These are phyloP conservation scores for Lysiphlebus fabarum DNA, from an alignment of 1,140 invertebrate species.

Conservation along the genomic window DNA sequence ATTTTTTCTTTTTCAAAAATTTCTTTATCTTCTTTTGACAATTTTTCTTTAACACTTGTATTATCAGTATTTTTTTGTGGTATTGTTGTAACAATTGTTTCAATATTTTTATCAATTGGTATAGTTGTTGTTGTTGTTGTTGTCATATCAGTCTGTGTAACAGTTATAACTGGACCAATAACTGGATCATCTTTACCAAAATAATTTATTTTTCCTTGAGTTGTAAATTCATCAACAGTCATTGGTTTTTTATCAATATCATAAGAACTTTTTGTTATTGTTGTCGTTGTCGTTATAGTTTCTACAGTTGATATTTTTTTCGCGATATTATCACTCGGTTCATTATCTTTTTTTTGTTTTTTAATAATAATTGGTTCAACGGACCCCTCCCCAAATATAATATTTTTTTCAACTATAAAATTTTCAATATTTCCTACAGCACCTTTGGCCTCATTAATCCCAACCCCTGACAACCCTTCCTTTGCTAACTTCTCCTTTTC, in stretches of 20 bases:
- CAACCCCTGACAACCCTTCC: conserved; percentile 56
- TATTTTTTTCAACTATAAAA: conserved; percentile 18
- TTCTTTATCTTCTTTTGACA: conserved; percentile 11
- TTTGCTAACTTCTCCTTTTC: conserved; percentile 55
- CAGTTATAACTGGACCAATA: conserved; percentile 25
- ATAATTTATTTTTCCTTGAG: conserved; percentile 28
- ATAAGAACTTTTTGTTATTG: conserved; percentile 31
- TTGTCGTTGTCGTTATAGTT: conserved; percentile 30
- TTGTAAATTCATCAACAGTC: conserved; percentile 30
- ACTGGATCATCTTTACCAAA: conserved; percentile 24
- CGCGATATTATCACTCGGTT: conserved; percentile 24
- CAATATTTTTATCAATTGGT: conserved; percentile 32
- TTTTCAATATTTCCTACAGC: conserved; percentile 37
- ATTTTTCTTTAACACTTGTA: conserved; percentile 14
- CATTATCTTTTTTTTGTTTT: conserved; percentile 31
- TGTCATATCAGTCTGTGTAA: conserved; percentile 24
- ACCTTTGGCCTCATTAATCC: conserved; percentile 49
- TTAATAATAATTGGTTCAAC: conserved; percentile 38
- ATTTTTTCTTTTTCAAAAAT: conserved; percentile 17
- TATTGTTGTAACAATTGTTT: conserved; percentile 38
- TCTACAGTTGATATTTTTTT: too few relatives aligned
- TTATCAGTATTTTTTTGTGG: conserved; percentile 44
- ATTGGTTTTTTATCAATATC: conserved; percentile 33
- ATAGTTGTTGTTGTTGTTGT: conserved; percentile 28
- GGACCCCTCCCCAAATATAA: conserved; percentile 22